phyloP scores from a whole-genome alignment of 1,140 invertebrate genomes.

The Euura lappo region DNA sequence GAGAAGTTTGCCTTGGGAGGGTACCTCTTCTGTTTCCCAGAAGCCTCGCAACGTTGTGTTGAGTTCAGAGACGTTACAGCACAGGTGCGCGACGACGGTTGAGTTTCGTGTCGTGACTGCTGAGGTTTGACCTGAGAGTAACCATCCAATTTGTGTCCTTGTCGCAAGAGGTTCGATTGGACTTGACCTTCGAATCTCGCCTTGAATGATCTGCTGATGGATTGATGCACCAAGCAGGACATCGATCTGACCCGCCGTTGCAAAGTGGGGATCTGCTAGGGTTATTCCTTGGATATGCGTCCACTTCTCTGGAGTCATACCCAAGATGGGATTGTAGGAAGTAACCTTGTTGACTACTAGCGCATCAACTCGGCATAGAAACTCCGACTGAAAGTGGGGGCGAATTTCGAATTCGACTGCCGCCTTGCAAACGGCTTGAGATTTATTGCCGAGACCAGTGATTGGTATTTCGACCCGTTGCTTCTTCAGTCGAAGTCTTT shows the following conservation, averaged over 20 bases:
- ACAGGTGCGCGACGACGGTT: not conserved
- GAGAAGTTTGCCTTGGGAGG: not conserved
- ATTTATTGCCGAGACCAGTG: too few species aligned
- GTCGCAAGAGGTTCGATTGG: conserved; percentile 10
- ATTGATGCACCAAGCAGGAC: conserved; percentile 15
- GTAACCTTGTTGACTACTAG: not conserved
- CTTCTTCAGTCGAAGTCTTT: too few species aligned
- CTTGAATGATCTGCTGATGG: conserved; percentile 5
- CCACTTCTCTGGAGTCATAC: not conserved
- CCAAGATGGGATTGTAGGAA: not conserved
- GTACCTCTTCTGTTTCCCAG: conserved; percentile 17
- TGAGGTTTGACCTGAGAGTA: conserved; percentile 19
- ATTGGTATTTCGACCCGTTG: too few species aligned
- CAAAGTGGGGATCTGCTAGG: not conserved
- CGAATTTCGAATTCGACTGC: too few species aligned
- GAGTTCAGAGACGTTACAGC: not conserved
- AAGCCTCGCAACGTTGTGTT: conserved; percentile 10
- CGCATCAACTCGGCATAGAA: not conserved
- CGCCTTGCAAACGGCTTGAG: too few species aligned
- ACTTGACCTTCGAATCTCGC: not conserved
- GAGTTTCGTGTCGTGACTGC: not conserved
- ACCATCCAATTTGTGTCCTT: conserved; percentile 18
- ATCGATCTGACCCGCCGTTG: not conserved
- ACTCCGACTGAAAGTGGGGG: not conserved
- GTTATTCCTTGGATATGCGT: not conserved